phyloP scores from a whole-genome alignment of 1,140 invertebrate genomes.

The Drosophila persimilis region DNA sequence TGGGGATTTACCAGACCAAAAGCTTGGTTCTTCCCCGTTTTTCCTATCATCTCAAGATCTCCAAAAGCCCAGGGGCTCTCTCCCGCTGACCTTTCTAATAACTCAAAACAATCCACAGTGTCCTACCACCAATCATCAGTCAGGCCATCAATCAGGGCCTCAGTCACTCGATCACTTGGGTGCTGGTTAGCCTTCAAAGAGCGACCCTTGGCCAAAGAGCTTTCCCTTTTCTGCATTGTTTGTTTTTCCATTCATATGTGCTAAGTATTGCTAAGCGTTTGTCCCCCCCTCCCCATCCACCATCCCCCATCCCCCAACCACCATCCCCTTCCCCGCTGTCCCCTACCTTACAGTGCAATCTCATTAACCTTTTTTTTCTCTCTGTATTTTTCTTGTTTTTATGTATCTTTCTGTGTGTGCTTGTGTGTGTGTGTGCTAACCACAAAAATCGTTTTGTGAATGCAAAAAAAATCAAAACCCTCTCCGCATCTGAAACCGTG shows the following conservation, averaged over 20 bases:
- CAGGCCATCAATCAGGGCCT: slow-evolving; percentile 28
- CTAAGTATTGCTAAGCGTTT: slow-evolving; percentile 21
- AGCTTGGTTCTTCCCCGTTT: too few relatives aligned
- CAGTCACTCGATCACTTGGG: slow-evolving; percentile 28
- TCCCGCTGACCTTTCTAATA: slow-evolving; percentile 33
- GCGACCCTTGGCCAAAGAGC: slow-evolving; percentile 37
- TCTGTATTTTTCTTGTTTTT: slow-evolving; percentile 40
- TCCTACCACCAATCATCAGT: background rate
- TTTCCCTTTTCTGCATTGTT: slow-evolving; percentile 51
- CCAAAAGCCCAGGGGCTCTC: background rate
- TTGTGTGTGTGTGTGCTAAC: slow-evolving; percentile 41
- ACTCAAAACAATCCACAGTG: background rate
- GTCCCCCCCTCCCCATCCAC: background rate
- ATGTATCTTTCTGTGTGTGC: slow-evolving; percentile 36
- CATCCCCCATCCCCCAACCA: too few relatives aligned
- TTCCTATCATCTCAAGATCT: background rate
- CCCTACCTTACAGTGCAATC: slow-evolving; percentile 34
- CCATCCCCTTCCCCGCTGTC: background rate
- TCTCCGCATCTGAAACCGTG: slow-evolving; percentile 37
- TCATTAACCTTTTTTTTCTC: slow-evolving; percentile 66
- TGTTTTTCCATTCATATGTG: slow-evolving; percentile 25
- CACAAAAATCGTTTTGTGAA: slow-evolving; percentile 57
- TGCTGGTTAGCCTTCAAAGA: slow-evolving; percentile 19
- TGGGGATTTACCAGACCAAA: too few relatives aligned
- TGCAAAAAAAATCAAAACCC: slow-evolving; percentile 35